Evolutionary conservation across 2,888 invertebrate species (phyloP).

Genomic region (Drosophila dives): DNA sequence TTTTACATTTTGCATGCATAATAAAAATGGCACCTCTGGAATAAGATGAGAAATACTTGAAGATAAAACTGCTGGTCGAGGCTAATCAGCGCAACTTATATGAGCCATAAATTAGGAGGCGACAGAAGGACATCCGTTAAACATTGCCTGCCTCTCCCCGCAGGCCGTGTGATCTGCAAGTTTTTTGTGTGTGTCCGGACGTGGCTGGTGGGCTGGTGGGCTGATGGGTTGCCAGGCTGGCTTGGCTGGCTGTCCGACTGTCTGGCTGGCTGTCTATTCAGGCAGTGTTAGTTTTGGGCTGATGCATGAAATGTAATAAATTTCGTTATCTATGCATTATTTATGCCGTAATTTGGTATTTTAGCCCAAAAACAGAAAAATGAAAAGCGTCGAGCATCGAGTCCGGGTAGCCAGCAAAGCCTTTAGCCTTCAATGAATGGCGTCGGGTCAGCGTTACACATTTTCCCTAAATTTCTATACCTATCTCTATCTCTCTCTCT

Average conservation of each 20-base stretch:
- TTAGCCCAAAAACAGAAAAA: constrained; percentile 78
- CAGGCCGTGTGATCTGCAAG: constrained; percentile 55
- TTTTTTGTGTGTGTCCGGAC: constrained; percentile 49
- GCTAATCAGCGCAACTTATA: constrained; percentile 77
- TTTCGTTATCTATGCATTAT: constrained; percentile 80
- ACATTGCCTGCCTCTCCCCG: constrained; percentile 57
- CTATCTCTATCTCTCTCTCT: background rate
- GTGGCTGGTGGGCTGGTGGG: constrained; percentile 29
- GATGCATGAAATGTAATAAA: constrained; percentile 80
- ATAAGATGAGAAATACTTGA: constrained; percentile 10
- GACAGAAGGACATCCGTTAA: constrained; percentile 68
- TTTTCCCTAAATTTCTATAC: constrained; percentile 59
- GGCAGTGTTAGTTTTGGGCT: constrained; percentile 42
- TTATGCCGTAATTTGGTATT: constrained; percentile 81
- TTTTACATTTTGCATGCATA: background rate
- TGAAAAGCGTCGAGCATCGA: constrained; percentile 65
- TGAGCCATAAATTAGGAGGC: constrained; percentile 77
- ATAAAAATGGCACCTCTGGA: constrained; percentile 18
- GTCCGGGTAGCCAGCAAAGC: constrained; percentile 40
- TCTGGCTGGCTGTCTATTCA: constrained; percentile 19
- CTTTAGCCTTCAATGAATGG: constrained; percentile 46
- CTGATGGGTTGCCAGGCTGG: constrained; percentile 6
- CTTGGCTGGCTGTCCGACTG: background rate
- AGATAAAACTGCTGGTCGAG: constrained; percentile 59
- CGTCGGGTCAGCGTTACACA: constrained; percentile 74